Conservation (phyloP, 2,797 vertebrate genomes). For the Silurus lanzhouensis region DNA sequence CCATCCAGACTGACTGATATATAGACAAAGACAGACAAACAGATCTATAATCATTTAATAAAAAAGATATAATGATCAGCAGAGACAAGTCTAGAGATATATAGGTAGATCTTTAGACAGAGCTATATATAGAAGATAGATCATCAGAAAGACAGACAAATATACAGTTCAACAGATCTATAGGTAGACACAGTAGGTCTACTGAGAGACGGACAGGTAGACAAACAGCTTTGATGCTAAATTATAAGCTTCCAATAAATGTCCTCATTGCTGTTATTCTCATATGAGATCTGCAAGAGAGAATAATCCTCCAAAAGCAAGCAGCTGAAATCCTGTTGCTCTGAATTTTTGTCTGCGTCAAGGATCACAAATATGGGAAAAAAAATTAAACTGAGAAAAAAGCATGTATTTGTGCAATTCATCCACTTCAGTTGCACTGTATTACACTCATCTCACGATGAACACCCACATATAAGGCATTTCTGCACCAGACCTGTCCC, state of each 20-base stretch:
- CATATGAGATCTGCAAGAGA: neutral
- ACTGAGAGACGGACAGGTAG: neutral
- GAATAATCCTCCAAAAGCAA: neutral
- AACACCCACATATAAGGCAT: constrained; percentile 10
- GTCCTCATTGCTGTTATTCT: neutral
- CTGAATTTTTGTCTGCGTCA: neutral
- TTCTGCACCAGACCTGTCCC: neutral
- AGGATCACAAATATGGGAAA: neutral
- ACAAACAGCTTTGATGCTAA: too few relatives aligned
- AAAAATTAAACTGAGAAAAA: neutral
- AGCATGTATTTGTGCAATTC: neutral
- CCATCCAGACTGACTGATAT: too few relatives aligned
- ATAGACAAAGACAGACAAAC: neutral
- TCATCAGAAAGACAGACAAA: neutral
- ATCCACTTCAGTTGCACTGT: neutral
- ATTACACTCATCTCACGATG: neutral
- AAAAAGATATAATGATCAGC: too few relatives aligned
- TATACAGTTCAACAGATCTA: neutral
- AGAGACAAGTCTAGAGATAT: neutral
- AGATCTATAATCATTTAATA: too few relatives aligned
- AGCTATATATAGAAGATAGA: neutral
- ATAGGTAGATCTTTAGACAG: neutral
- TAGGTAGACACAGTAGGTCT: neutral
- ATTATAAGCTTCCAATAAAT: neutral
- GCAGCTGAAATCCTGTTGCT: neutral